Conservation (phyloP, 1,140 invertebrate genomes). For the Achatina immaculata region DNA sequence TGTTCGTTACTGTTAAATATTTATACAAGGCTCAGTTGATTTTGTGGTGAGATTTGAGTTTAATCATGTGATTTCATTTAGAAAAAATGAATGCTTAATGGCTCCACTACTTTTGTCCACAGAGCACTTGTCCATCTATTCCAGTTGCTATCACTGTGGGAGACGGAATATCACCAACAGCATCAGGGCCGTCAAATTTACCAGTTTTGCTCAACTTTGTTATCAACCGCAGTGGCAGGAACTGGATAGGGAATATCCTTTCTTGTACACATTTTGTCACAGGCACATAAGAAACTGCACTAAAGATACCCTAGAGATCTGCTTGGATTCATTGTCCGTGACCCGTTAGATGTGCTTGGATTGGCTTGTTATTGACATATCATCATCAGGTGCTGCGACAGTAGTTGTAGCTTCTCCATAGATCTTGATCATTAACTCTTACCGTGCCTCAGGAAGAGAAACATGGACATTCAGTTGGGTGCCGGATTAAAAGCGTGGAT, state of each 20-base stretch:
- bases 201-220: background rate
- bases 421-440: too few species aligned
- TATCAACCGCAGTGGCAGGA: background rate
- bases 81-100: background rate
- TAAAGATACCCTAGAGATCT: background rate
- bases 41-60: background rate
- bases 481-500: too few species aligned
- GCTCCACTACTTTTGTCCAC: background rate
- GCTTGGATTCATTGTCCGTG: background rate
- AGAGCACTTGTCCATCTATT: background rate
- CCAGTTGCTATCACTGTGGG: slow-evolving; percentile 4
- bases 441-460: too few species aligned
- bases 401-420: too few species aligned
- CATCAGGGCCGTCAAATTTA: background rate
- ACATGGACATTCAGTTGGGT: too few species aligned
- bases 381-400: too few species aligned
- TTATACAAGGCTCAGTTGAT: background rate
- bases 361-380: too few species aligned
- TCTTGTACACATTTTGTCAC: slow-evolving; percentile 3
- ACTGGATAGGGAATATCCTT: background rate
- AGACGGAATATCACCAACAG: background rate
- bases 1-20: too few species aligned
- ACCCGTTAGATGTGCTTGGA: too few species aligned
- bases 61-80: background rate
- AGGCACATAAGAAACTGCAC: background rate